These are phyloP conservation scores for Lineus longissimus DNA, from an alignment of 1,140 invertebrate genomes.

Conservation along the genomic window DNA sequence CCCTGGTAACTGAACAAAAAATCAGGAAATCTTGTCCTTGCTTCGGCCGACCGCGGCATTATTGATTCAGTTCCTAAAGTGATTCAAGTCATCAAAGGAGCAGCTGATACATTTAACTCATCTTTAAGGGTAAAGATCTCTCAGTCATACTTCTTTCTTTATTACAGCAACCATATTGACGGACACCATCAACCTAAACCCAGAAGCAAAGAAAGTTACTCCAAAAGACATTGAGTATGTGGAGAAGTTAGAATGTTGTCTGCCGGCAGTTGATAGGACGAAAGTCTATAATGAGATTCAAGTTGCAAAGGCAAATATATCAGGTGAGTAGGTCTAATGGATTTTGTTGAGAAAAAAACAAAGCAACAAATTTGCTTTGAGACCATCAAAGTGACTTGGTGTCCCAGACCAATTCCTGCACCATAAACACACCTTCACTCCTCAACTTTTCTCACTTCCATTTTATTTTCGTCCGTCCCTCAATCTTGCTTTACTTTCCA, in stretches of 20 bases:
- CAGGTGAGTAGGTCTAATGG: conserved; percentile 21
- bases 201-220: conserved; percentile 62
- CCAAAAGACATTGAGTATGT: conserved; percentile 59
- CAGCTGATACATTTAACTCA: not conserved
- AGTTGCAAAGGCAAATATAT: conserved; percentile 60
- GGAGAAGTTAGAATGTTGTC: conserved; percentile 31
- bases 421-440: too few species aligned
- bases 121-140: not conserved
- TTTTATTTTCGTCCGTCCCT: too few species aligned
- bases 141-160: too few species aligned
- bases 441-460: too few species aligned
- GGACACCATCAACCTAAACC: conserved; percentile 68
- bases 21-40: too few species aligned
- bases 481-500: conserved; percentile 19
- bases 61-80: too few species aligned
- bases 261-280: conserved; percentile 41
- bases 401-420: too few species aligned
- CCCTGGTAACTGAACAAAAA: too few species aligned
- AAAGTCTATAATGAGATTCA: conserved; percentile 57
- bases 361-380: too few species aligned
- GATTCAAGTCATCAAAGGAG: not conserved
- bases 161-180: conserved; percentile 67
- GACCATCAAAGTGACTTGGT: too few species aligned
- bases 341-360: not conserved
- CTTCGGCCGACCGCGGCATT: too few species aligned